Evolutionary conservation across 2,113 vertebrate species (phyloP).

Genomic region (Bos taurus): DNA sequence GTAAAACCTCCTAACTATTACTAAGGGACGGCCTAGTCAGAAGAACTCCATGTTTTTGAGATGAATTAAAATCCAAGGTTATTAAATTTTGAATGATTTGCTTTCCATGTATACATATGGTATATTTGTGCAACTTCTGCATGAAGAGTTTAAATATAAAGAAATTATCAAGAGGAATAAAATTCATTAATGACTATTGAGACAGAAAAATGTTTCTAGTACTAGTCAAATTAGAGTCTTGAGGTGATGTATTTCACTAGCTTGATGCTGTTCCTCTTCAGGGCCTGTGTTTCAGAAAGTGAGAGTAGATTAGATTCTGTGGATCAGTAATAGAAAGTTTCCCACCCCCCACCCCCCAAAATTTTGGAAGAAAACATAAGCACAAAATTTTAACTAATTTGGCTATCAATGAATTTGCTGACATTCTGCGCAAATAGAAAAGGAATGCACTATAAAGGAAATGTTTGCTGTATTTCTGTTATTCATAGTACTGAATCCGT

Average conservation of each 20-base stretch:
- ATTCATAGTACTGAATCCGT: slow-evolving; percentile 68
- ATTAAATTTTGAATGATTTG: neutral
- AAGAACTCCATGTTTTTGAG: neutral
- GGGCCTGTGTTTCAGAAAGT: neutral
- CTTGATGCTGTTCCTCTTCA: neutral
- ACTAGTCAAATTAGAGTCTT: neutral
- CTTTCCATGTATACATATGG: neutral
- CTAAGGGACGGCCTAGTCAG: neutral
- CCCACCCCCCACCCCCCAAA: fast-evolving
- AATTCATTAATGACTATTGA: neutral
- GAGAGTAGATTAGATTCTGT: neutral
- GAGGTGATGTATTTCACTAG: neutral
- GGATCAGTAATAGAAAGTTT: neutral
- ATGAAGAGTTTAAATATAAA: neutral
- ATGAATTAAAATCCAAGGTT: neutral
- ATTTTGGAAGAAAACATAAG: neutral
- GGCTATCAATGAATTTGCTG: neutral
- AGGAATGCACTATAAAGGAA: slow-evolving; percentile 26
- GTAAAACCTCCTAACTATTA: neutral
- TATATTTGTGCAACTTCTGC: neutral
- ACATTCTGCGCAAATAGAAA: slow-evolving; percentile 23
- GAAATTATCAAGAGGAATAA: neutral
- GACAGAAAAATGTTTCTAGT: neutral
- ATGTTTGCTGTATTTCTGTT: slow-evolving; percentile 66
- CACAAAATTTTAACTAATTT: neutral